These are phyloP conservation scores for Trachelus troglodyta DNA, from an alignment of 2,888 invertebrate species.

Conservation along the genomic window DNA sequence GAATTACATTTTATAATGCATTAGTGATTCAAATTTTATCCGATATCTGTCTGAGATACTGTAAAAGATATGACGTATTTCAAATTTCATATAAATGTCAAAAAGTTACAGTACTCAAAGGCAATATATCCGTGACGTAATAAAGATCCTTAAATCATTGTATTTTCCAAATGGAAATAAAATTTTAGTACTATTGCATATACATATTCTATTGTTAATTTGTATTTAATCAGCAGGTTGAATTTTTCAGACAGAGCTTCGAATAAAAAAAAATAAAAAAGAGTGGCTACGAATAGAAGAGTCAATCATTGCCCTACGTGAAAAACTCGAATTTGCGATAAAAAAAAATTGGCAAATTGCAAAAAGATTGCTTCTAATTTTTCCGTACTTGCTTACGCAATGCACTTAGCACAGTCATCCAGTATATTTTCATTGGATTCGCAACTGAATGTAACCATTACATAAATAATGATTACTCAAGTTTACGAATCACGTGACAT, in stretches of 20 bases:
- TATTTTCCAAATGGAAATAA: background rate
- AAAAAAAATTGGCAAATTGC: background rate
- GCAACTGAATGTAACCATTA: background rate
- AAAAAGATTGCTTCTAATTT: background rate
- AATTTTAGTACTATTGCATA: background rate
- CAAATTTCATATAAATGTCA: background rate
- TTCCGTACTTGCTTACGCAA: background rate
- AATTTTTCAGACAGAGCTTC: background rate
- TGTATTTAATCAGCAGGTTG: background rate
- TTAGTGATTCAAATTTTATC: background rate
- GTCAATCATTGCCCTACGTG: no score
- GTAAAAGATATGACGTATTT: background rate
- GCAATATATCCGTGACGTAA: background rate
- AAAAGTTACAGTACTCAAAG: background rate
- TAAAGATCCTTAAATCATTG: background rate
- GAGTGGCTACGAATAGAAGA: background rate
- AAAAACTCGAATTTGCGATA: background rate
- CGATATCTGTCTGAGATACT: background rate
- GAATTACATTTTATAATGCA: background rate
- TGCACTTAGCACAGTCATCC: background rate
- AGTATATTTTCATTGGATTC: background rate
- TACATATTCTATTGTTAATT: background rate
- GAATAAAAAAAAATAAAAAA: background rate
- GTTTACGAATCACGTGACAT: background rate
- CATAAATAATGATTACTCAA: background rate